Evolutionary conservation across 2,888 invertebrate species (phyloP).

Genomic region (Hemicrepidius hirtus): DNA sequence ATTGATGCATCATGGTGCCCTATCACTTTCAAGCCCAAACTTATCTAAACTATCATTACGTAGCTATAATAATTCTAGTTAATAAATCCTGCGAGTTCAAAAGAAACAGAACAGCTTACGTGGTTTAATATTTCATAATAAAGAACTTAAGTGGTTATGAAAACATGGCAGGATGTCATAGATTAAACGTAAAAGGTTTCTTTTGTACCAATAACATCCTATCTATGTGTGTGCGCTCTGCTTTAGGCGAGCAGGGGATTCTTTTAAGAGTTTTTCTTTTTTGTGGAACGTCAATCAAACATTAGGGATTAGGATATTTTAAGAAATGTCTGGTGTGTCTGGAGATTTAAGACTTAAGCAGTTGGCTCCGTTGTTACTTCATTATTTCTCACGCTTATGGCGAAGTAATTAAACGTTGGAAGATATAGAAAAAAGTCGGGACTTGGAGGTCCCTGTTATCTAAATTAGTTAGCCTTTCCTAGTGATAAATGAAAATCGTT

Average conservation of each 20-base stretch:
- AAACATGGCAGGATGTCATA: conserved; percentile 54
- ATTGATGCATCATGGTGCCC: conserved; percentile 37
- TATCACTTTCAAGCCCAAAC: conserved; percentile 27
- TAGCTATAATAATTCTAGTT: neutral
- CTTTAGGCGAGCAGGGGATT: conserved; percentile 30
- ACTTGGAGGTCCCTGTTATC: conserved; percentile 24
- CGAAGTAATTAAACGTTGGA: conserved; percentile 32
- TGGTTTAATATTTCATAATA: conserved; percentile 25
- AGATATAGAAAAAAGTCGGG: conserved; percentile 16
- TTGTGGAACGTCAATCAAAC: conserved; percentile 45
- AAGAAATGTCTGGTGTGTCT: conserved; percentile 38
- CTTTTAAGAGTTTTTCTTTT: conserved; percentile 37
- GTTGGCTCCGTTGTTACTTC: conserved; percentile 18
- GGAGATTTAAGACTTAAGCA: conserved; percentile 15
- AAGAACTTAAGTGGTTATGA: conserved; percentile 49
- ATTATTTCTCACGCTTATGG: conserved; percentile 40
- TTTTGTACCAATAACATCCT: conserved; percentile 53
- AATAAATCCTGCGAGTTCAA: conserved; percentile 20
- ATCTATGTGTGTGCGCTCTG: conserved; percentile 44
- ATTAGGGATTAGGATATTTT: conserved; percentile 44
- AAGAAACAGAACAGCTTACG: conserved; percentile 26
- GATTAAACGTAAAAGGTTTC: conserved; percentile 56
- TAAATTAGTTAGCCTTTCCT: conserved; percentile 45
- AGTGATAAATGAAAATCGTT: conserved; percentile 47
- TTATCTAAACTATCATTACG: conserved; percentile 23